Percentiles rank a stretch among this genome's conserved stretches.
Conservation (phyloP, 1,140 invertebrate genomes). For the Chionoecetes opilio region DNA sequence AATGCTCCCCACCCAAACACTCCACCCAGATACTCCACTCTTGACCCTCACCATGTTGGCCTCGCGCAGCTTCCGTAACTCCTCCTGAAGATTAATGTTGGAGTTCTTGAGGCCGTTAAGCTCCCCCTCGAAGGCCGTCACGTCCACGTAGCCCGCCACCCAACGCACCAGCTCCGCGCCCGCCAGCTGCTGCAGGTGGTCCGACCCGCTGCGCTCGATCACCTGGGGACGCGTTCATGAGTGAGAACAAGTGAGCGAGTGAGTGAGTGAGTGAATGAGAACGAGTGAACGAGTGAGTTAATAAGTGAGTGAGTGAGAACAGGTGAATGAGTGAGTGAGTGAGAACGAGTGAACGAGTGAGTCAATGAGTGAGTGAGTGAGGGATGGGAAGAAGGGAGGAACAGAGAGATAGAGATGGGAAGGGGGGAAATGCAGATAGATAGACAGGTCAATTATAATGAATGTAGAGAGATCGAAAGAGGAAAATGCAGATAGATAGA, state of each 20-base stretch:
- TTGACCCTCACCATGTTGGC: conserved; percentile 81
- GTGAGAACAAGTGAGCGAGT: background rate
- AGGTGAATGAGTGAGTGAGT: too few relatives aligned
- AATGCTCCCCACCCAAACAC: background rate
- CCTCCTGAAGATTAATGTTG: conserved; percentile 77
- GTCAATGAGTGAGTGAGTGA: too few relatives aligned
- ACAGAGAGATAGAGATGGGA: background rate
- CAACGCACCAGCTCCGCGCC: conserved; percentile 89
- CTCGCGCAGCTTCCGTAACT: conserved; percentile 81
- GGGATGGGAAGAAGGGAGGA: background rate
- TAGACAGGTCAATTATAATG: background rate
- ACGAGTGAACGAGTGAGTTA: too few relatives aligned
- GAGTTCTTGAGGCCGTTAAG: conserved; percentile 70
- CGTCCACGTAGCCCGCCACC: conserved; percentile 89
- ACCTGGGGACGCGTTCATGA: conserved; percentile 61
- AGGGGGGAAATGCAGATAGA: background rate
- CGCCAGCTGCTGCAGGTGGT: conserved; percentile 84
- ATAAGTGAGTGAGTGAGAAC: too few relatives aligned
- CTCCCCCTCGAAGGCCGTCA: conserved; percentile 86
- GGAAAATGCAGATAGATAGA: background rate
- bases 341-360: too few relatives aligned
- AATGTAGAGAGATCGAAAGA: background rate
- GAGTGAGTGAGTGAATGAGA: background rate
- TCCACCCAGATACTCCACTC: background rate
- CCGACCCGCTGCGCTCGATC: conserved; percentile 82